phyloP scores from a whole-genome alignment of 2,113 vertebrate genomes.

The Platycercus adscitus region DNA sequence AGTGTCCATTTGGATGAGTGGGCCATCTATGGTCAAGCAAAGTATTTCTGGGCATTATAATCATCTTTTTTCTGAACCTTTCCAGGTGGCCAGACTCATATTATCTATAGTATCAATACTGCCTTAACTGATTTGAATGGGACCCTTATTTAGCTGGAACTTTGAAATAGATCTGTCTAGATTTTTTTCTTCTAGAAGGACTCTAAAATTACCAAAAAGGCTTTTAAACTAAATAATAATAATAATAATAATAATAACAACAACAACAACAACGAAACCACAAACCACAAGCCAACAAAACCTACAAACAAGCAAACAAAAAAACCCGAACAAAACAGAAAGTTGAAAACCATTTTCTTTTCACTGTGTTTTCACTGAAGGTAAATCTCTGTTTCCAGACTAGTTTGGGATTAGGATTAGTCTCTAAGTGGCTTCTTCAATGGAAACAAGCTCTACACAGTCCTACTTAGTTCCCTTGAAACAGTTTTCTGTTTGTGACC shows the following conservation, averaged over 20 bases:
- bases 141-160: neutral
- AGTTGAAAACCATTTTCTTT: neutral
- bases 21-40: neutral
- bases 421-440: neutral
- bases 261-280: no score
- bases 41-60: neutral
- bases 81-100: neutral
- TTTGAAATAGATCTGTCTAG: neutral
- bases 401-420: neutral
- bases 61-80: neutral
- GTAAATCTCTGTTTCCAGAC: neutral
- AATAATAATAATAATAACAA: neutral
- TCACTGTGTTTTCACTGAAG: neutral
- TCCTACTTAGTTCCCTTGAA: neutral
- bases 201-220: neutral
- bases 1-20: neutral
- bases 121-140: neutral
- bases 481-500: neutral
- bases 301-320: neutral
- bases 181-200: neutral
- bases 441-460: neutral
- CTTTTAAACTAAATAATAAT: neutral
- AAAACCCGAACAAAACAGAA: neutral
- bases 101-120: neutral
- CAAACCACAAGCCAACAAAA: rapidly evolving